Percentiles rank a stretch among this genome's conserved stretches.
Evolutionary conservation across 1,140 invertebrate genomes (phyloP).

Genomic region (Antheraea mylitta): DNA sequence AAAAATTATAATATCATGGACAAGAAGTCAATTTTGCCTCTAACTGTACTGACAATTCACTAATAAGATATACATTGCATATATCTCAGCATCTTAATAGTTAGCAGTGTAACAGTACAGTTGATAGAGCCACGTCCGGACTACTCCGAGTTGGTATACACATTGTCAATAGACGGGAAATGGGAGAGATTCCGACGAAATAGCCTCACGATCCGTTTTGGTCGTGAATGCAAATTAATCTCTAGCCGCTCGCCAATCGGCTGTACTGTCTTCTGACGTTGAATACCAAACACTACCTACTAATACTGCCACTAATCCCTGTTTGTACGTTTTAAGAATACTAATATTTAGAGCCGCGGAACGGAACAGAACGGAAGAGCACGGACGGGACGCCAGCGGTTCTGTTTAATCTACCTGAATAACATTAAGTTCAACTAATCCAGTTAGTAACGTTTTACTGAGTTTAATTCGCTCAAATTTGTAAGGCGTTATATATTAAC

Average conservation of each 20-base stretch:
- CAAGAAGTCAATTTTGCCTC: no score
- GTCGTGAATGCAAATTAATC: conserved; percentile 69
- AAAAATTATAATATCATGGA: no score
- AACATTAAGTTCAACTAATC: conserved; percentile 14
- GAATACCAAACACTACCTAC: conserved; percentile 33
- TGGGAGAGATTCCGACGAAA: conserved; percentile 56
- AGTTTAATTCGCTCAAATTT: conserved; percentile 7
- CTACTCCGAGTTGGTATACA: conserved; percentile 15
- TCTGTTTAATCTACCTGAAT: conserved; percentile 16
- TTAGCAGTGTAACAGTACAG: conserved; percentile 9
- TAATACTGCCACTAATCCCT: conserved; percentile 26
- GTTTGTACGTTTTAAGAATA: conserved; percentile 18
- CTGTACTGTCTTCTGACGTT: conserved; percentile 35
- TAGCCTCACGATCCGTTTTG: conserved; percentile 65
- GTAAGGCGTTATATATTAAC: neutral
- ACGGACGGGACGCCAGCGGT: neutral
- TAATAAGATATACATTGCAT: neutral
- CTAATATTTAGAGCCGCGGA: conserved; percentile 14
- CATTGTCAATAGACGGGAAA: conserved; percentile 52
- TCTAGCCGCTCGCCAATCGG: conserved; percentile 38
- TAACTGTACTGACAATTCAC: no score
- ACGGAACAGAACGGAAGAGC: neutral
- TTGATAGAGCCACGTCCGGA: conserved; percentile 13
- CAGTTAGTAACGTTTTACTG: conserved; percentile 12
- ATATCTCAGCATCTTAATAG: neutral